phyloP scores from a whole-genome alignment of 2,113 vertebrate genomes.

The Noturus placidus region DNA sequence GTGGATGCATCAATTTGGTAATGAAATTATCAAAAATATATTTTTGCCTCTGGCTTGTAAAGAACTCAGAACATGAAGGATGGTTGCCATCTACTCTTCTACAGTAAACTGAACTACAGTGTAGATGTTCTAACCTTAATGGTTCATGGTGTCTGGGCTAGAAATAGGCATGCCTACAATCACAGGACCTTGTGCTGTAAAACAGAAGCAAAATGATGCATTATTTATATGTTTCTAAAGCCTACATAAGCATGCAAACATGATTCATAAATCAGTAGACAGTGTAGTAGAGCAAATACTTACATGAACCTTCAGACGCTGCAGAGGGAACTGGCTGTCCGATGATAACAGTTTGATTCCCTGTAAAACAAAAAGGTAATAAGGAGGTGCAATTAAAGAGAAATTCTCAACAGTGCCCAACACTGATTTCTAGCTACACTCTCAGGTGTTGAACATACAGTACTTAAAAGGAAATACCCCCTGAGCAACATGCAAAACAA shows the following conservation, averaged over 20 bases:
- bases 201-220: slow-evolving; percentile 46
- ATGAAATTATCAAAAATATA: not conserved
- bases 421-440: not conserved
- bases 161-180: slow-evolving; percentile 62
- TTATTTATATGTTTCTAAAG: not conserved
- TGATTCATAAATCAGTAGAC: not conserved
- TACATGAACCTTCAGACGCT: slow-evolving; percentile 33
- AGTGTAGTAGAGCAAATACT: not conserved
- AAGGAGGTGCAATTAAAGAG: not conserved
- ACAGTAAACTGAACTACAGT: not conserved
- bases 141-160: not conserved
- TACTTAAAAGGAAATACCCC: not conserved
- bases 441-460: not conserved
- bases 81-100: not conserved
- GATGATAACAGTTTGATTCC: slow-evolving; percentile 40
- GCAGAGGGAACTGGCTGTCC: slow-evolving; percentile 47
- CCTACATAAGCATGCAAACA: not conserved
- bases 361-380: slow-evolving; percentile 18
- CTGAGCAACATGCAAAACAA: not conserved
- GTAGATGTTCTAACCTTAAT: not conserved
- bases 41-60: not conserved
- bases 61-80: not conserved
- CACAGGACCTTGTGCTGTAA: slow-evolving; percentile 56
- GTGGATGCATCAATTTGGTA: not conserved
- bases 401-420: too few relatives aligned